Conservation (phyloP, 2,797 vertebrate genomes). For the Neopelma chrysocephalum region DNA sequence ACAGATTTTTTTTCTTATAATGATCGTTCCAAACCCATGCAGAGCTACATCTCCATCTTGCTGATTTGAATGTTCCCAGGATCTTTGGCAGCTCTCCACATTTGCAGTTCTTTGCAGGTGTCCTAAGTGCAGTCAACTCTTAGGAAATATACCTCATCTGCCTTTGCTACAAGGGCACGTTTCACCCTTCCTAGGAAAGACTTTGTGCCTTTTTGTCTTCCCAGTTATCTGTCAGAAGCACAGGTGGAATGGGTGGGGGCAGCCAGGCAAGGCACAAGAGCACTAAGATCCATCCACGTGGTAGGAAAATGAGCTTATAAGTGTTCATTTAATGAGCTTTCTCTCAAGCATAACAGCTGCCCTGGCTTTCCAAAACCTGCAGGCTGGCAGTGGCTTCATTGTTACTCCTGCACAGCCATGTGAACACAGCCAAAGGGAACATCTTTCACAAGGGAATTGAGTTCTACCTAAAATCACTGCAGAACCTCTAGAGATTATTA, state of each 20-base stretch:
- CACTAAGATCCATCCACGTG: not conserved
- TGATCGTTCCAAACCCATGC: not conserved
- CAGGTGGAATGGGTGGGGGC: not conserved
- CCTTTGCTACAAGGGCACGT: not conserved
- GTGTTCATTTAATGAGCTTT: not conserved
- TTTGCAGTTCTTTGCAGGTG: not conserved
- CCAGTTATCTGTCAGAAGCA: not conserved
- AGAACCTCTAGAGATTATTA: not conserved
- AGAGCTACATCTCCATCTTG: not conserved
- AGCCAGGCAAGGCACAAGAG: not conserved
- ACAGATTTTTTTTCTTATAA: not conserved
- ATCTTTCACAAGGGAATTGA: not conserved
- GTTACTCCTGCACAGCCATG: not conserved
- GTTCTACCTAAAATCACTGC: not conserved
- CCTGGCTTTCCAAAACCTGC: not conserved
- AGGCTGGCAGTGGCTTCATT: not conserved
- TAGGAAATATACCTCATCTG: not conserved
- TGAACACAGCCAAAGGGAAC: not conserved
- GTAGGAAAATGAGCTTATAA: not conserved
- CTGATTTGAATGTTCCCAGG: not conserved
- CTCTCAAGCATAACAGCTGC: not conserved
- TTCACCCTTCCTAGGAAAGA: not conserved
- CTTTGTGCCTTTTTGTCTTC: not conserved
- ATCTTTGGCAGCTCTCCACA: not conserved
- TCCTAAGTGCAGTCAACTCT: not conserved